Conservation (phyloP, 92 coral and sea anemone genomes). For the Bergia puertoricense region DNA sequence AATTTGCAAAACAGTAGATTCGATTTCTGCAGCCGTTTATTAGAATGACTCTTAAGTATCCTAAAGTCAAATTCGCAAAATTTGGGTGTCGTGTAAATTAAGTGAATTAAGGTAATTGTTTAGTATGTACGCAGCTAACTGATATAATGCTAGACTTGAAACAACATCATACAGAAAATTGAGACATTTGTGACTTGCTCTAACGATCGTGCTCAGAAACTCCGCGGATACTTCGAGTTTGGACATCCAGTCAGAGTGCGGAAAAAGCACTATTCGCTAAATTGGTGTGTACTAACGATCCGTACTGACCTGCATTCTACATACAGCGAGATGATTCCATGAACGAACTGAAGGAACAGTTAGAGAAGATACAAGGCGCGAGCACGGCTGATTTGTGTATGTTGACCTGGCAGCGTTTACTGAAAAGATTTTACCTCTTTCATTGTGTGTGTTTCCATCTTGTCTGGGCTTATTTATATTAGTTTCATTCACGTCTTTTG, state of each 20-base stretch:
- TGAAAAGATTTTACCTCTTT: background rate
- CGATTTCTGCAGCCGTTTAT: no score
- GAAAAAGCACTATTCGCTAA: background rate
- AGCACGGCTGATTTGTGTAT: conserved; percentile 34
- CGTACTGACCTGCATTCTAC: conserved; percentile 32
- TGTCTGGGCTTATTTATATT: background rate
- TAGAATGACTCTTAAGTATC: no score
- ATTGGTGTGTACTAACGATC: background rate
- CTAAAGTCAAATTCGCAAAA: background rate
- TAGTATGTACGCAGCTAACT: background rate
- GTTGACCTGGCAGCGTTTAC: conserved; percentile 2
- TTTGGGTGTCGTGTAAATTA: background rate
- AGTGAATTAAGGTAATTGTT: background rate
- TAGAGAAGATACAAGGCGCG: conserved; percentile 73
- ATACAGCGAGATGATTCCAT: conserved; percentile 89
- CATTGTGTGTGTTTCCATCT: background rate
- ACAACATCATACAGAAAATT: background rate
- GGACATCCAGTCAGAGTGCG: background rate
- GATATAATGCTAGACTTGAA: background rate
- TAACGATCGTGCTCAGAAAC: background rate
- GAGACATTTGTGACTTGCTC: background rate
- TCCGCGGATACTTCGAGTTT: background rate
- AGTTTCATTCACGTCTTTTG: background rate
- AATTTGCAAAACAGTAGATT: no score
- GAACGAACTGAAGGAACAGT: conserved; percentile 87